These are phyloP conservation scores for Araneus ventricosus DNA, from an alignment of 1,140 invertebrate species.

Conservation along the genomic window DNA sequence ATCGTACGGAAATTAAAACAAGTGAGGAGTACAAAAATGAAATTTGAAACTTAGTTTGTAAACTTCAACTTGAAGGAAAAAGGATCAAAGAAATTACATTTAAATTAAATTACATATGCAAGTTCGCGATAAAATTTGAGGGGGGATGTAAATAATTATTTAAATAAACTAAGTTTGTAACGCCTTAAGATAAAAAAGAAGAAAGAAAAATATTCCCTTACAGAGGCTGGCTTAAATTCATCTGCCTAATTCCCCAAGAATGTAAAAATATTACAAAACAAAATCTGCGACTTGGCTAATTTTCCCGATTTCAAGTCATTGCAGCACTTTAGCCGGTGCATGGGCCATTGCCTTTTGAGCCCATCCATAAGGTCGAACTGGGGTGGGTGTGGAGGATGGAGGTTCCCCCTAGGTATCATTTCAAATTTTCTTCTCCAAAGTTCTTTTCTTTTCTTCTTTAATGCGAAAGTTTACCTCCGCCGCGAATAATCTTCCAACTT, in stretches of 20 bases:
- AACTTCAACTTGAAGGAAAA: too few species aligned
- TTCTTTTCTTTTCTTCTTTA: slow-evolving; percentile 65
- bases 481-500: slow-evolving; percentile 72
- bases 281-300: slow-evolving; percentile 27
- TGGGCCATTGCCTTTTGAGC: background rate
- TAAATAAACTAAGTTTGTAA: too few species aligned
- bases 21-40: too few species aligned
- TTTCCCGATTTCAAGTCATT: slow-evolving; percentile 39
- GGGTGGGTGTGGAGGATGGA: background rate
- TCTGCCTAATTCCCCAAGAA: background rate
- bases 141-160: too few species aligned
- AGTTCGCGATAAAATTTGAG: too few species aligned
- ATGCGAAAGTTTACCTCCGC: slow-evolving; percentile 71
- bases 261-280: background rate
- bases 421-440: slow-evolving; percentile 67
- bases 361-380: background rate
- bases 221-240: background rate
- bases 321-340: background rate
- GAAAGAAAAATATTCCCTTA: background rate
- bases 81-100: too few species aligned
- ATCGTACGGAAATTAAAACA: too few species aligned
- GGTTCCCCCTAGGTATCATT: slow-evolving; percentile 57
- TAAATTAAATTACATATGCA: too few species aligned
- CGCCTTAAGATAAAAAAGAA: background rate
- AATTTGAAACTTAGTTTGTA: too few species aligned